Percentiles rank a stretch among this genome's conserved stretches.
Evolutionary conservation across 1,140 invertebrate genomes (phyloP).

Genomic region (Ostrea edulis): DNA sequence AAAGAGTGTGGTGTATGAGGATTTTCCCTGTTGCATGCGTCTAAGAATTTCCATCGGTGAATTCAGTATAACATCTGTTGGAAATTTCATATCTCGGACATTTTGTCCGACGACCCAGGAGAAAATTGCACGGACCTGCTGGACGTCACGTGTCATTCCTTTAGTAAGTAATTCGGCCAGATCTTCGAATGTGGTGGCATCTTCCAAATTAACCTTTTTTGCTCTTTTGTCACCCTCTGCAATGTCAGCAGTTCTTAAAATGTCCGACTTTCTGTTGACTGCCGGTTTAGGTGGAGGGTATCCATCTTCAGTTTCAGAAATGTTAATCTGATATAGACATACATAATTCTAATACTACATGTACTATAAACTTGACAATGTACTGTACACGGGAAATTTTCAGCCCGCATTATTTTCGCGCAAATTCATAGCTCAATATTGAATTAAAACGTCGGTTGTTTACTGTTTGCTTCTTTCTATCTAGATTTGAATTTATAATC

Average conservation of each 20-base stretch:
- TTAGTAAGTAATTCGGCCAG: constrained; percentile 45
- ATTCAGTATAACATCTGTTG: constrained; percentile 37
- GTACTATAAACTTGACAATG: background rate
- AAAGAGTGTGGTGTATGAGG: constrained; percentile 50
- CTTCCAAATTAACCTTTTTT: constrained; percentile 31
- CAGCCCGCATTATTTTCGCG: too few relatives aligned
- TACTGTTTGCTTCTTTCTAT: too few relatives aligned
- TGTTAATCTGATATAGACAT: background rate
- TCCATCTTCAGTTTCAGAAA: background rate
- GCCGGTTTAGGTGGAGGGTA: constrained; percentile 50
- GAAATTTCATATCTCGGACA: constrained; percentile 38
- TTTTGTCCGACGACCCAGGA: constrained; percentile 50
- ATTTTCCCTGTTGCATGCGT: constrained; percentile 44
- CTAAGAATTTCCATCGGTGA: constrained; percentile 51
- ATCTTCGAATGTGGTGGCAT: constrained; percentile 37
- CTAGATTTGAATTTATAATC: too few relatives aligned
- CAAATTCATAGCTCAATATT: too few relatives aligned
- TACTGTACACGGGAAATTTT: background rate
- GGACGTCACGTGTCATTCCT: constrained; percentile 50
- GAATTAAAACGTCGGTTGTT: too few relatives aligned
- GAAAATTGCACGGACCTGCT: constrained; percentile 55
- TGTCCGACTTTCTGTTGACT: constrained; percentile 40
- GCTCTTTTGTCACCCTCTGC: constrained; percentile 41
- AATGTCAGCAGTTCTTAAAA: constrained; percentile 36
- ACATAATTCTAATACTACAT: background rate